Conservation (phyloP, 1,140 invertebrate species). For the Conopomorpha cramerella region DNA sequence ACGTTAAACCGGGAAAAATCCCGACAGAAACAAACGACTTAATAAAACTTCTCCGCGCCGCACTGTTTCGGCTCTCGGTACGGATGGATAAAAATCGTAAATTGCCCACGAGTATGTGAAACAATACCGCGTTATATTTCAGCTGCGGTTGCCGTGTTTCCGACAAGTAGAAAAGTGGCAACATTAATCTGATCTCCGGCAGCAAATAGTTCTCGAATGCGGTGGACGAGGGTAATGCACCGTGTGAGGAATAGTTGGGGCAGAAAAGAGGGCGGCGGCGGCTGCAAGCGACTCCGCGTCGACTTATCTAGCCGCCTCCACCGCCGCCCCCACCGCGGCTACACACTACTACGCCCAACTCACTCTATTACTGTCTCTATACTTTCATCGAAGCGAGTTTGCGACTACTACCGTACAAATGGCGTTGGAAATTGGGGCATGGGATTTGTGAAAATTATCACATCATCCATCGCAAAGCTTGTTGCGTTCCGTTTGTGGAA, state of each 20-base stretch:
- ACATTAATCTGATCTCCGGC: conserved; percentile 48
- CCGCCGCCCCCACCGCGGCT: background rate
- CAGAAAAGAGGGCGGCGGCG: conserved; percentile 26
- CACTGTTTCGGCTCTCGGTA: no score
- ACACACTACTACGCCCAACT: no score
- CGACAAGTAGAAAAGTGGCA: conserved; percentile 41
- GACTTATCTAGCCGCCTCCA: background rate
- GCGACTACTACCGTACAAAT: no score
- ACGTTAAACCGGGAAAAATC: no score
- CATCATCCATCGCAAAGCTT: no score
- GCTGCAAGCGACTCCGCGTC: conserved; percentile 9
- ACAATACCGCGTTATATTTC: background rate
- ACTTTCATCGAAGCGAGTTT: no score
- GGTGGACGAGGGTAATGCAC: conserved; percentile 45
- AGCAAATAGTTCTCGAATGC: conserved; percentile 45
- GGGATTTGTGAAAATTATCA: no score
- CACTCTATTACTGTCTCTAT: no score
- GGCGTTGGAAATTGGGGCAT: no score
- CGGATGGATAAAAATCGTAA: background rate
- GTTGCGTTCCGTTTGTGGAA: no score
- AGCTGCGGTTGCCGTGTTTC: conserved; percentile 14
- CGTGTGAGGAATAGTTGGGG: conserved; percentile 35
- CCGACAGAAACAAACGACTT: background rate
- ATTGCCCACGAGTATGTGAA: background rate
- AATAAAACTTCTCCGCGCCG: no score